Evolutionary conservation across 2,113 vertebrate genomes (phyloP).

Genomic region (Apodemus sylvaticus): DNA sequence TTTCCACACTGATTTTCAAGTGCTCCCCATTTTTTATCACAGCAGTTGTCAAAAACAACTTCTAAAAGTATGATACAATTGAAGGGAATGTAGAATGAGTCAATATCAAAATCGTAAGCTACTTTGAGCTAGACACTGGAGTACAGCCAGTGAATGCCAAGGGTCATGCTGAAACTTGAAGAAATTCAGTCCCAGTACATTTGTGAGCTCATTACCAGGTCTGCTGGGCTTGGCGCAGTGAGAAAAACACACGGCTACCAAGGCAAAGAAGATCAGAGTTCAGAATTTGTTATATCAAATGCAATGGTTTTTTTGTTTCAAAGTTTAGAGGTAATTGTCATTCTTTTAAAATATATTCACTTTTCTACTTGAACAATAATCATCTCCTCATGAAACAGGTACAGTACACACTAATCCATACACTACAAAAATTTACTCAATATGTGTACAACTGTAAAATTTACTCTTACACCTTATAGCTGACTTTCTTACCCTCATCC

Average conservation of each 20-base stretch:
- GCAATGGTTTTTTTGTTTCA: not conserved
- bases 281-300: constrained; percentile 10
- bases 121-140: not conserved
- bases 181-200: not conserved
- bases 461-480: not conserved
- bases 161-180: not conserved
- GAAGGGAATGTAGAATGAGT: not conserved
- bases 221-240: not conserved
- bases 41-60: not conserved
- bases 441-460: not conserved
- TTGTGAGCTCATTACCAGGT: not conserved
- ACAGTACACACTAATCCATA: not conserved
- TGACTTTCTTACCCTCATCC: not conserved
- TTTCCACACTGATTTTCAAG: not conserved
- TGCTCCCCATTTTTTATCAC: not conserved
- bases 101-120: not conserved
- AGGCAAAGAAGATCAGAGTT: not conserved
- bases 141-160: not conserved
- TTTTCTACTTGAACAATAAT: constrained; percentile 31
- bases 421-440: not conserved
- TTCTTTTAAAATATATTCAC: not conserved
- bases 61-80: not conserved
- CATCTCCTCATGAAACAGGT: not conserved
- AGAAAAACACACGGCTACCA: not conserved
- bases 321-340: not conserved